Conservation (phyloP, 2,888 invertebrate genomes). For the Panopea generosa region DNA sequence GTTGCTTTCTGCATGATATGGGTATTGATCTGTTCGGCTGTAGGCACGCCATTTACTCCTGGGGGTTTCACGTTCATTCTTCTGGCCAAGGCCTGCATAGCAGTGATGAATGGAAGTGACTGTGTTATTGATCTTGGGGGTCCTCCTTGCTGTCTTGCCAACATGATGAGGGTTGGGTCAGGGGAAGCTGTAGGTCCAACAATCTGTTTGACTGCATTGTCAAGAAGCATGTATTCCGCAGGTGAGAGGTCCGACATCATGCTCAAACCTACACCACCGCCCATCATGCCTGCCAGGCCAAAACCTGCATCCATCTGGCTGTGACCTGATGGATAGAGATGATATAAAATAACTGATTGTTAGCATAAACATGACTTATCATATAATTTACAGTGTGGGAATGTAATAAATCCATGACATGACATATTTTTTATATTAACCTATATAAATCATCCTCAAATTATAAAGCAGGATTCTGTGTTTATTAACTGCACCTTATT, state of each 20-base stretch:
- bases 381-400: too few relatives aligned
- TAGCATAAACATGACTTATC: too few relatives aligned
- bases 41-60: constrained; percentile 38
- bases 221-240: constrained; percentile 29
- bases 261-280: constrained; percentile 17
- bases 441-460: too few relatives aligned
- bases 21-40: constrained; percentile 37
- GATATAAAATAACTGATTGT: too few relatives aligned
- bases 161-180: constrained; percentile 36
- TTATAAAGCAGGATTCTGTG: too few relatives aligned
- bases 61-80: constrained; percentile 26
- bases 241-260: constrained; percentile 29
- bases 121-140: constrained; percentile 15
- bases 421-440: too few relatives aligned
- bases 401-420: too few relatives aligned
- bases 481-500: too few relatives aligned
- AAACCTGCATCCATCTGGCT: background rate
- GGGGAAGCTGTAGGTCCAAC: constrained; percentile 43
- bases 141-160: constrained; percentile 40
- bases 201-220: constrained; percentile 38
- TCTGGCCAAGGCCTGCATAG: constrained; percentile 43
- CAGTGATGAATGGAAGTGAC: constrained; percentile 34
- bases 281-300: background rate
- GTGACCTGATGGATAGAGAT: too few relatives aligned
- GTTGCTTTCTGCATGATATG: constrained; percentile 36